Percentiles rank a stretch among this genome's conserved stretches.
phyloP scores from a whole-genome alignment of 2,888 invertebrate species.

The Slavum lentiscoides region DNA sequence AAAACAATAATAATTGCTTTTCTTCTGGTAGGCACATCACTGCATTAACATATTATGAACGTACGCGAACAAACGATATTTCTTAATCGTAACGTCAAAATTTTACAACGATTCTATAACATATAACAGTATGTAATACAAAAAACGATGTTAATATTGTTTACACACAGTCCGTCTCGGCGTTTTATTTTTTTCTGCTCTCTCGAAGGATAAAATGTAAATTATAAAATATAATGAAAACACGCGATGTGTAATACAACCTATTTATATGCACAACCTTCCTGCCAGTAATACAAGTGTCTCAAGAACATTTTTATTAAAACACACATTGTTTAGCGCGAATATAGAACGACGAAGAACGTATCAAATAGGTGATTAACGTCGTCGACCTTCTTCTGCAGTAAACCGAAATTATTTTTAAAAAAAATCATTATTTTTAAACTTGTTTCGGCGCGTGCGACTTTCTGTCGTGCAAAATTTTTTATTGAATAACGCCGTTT shows the following conservation, averaged over 20 bases:
- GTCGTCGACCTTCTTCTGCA: conserved; percentile 29
- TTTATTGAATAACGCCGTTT: background rate
- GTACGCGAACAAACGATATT: too few species aligned
- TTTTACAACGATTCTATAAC: too few species aligned
- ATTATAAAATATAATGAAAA: conserved; percentile 30
- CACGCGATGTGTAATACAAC: conserved; percentile 6
- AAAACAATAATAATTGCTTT: too few species aligned
- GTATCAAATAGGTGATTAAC: conserved; percentile 36
- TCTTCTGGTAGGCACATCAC: too few species aligned
- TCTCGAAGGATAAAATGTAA: conserved; percentile 40
- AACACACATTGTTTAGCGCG: conserved; percentile 36
- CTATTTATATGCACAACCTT: conserved; percentile 26
- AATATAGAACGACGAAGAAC: conserved; percentile 20
- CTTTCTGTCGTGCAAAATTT: conserved; percentile 12
- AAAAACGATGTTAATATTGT: too few species aligned
- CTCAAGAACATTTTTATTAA: conserved; percentile 48
- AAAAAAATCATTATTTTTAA: background rate
- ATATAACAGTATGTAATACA: too few species aligned
- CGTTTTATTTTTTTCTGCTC: background rate
- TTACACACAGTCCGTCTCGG: too few species aligned
- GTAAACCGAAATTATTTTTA: conserved; percentile 19
- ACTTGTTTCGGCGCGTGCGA: conserved; percentile 23
- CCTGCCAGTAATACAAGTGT: background rate
- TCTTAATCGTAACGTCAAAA: too few species aligned
- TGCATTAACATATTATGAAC: too few species aligned